Evolutionary conservation across 1,140 invertebrate species (phyloP), one percentile per base, ranked within the genome.

Genomic region (Melipona quadrifasciata): DNA sequence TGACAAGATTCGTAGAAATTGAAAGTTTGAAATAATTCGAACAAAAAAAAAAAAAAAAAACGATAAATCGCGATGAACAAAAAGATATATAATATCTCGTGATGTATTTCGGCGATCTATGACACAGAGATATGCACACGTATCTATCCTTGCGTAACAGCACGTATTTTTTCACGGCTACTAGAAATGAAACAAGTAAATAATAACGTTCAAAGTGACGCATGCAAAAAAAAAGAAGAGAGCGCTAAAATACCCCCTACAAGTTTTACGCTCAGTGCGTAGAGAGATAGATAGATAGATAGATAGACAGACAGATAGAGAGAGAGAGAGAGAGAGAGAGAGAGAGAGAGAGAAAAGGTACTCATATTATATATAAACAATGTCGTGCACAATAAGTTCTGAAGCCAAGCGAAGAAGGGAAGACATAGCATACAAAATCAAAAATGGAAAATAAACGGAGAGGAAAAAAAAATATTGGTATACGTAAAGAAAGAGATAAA

Each of bases 401-500:
- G 87, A 94, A 95, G 94, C 94, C 93, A 94, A 94, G 94, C 94
- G 93, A 91, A 94, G 92, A 95, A 83, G 91, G 92, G 92, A 91
- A 93, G 90, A 93, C 91, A 94, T 93, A 94, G 93, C 93, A 94
- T 94, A 94, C 92, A 93, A 93, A 94, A 93, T 92, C 90, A 93
- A 94, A 92, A 31, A 31, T 90, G 75, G 67, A 47, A 78, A 80
- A 80, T 72, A 74, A 90, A 58, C 71, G 77, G 77, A 77, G 75
- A 87, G 77, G 64, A 74, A 87, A 83, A 73, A 55, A 79, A 71
- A 86, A 71, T 17, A 55, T 39, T 47, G 53, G 47, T 68, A 70
- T 24, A 21, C 39, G 24, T 70, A 68, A 27, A 73, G 27, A 80
- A 53, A 80, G 65, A 84, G 61, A 79, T 53, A 80, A 80, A 80